Conservation (phyloP, 2,797 vertebrate genomes). For the Alectoris magna region DNA sequence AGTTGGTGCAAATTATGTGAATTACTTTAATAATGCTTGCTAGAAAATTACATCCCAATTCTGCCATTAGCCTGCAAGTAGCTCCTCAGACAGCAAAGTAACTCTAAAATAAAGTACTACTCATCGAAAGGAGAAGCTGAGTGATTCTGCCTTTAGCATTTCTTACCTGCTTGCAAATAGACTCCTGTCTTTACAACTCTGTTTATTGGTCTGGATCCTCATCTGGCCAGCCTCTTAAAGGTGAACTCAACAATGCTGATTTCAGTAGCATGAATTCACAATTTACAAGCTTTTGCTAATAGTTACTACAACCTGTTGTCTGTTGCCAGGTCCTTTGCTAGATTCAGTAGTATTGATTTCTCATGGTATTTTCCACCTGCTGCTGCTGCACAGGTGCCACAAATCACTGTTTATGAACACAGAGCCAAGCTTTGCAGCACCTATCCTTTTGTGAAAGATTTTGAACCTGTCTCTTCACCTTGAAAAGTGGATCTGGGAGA, state of each 20-base stretch:
- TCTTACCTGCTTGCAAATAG: constrained; percentile 12
- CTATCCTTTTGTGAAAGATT: not conserved
- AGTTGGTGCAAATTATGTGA: constrained; percentile 27
- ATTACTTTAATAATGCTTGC: constrained; percentile 19
- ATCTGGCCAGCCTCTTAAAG: not conserved
- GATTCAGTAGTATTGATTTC: not conserved
- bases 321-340: not conserved
- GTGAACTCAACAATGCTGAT: not conserved
- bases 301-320: not conserved
- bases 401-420: not conserved
- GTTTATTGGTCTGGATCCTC: not conserved
- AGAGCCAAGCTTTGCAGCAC: not conserved
- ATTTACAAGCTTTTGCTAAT: not conserved
- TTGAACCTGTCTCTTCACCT: not conserved
- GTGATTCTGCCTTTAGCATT: not conserved
- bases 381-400: not conserved
- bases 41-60: not conserved
- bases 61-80: not conserved
- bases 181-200: not conserved
- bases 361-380: not conserved
- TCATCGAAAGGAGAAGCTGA: not conserved
- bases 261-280: not conserved
- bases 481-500: not conserved
- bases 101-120: not conserved
- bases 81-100: not conserved